Evolutionary conservation across 2,113 vertebrate genomes (phyloP).

Genomic region (Cyphomyrus plagiostoma): DNA sequence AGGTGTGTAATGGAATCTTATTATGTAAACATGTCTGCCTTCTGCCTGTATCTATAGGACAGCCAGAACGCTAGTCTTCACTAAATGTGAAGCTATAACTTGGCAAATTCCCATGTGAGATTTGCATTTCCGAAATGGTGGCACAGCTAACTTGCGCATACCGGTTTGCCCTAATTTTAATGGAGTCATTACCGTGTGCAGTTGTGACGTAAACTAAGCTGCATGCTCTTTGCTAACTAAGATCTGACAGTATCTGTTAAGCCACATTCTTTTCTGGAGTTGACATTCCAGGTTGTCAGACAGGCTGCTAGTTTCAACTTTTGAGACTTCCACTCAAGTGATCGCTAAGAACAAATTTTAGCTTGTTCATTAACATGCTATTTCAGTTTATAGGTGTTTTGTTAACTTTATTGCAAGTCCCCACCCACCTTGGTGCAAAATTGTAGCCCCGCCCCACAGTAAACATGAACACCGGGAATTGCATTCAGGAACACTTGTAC

Average conservation of each 20-base stretch:
- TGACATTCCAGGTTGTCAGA: neutral
- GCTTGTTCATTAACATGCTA: neutral
- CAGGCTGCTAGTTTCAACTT: neutral
- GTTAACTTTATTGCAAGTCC: neutral
- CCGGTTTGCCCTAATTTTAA: neutral
- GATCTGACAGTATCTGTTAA: neutral
- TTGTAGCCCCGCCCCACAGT: neutral
- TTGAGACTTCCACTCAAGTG: neutral
- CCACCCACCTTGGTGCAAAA: neutral
- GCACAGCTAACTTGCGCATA: neutral
- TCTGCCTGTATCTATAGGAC: neutral
- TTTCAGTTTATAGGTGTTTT: neutral
- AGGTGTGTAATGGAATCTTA: slow-evolving; percentile 61
- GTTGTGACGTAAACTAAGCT: neutral
- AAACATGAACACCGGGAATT: neutral
- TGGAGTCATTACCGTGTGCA: neutral
- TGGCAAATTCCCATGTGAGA: too few species aligned
- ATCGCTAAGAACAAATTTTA: neutral
- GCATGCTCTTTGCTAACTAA: neutral
- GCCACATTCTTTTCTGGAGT: slow-evolving; percentile 23
- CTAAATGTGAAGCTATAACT: neutral
- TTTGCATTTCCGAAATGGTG: neutral
- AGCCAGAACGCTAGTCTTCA: neutral
- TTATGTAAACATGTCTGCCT: neutral
- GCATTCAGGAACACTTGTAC: neutral